Percentiles rank a stretch among this genome's conserved stretches.
Conservation (phyloP, 2,888 invertebrate genomes). For the Apodemia mormo region DNA sequence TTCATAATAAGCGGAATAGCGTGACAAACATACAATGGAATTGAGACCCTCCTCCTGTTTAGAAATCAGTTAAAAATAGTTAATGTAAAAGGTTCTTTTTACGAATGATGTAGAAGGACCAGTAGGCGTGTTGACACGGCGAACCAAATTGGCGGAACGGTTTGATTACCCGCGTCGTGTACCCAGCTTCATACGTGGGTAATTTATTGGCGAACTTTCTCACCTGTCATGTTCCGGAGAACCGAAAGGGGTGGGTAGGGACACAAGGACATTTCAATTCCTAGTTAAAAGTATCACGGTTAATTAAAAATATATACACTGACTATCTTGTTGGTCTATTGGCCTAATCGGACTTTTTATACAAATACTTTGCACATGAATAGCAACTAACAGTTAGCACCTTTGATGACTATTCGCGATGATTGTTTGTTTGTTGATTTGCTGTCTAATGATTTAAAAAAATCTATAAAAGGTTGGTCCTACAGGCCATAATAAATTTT, state of each 20-base stretch:
- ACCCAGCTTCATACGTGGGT: constrained; percentile 31
- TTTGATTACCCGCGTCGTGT: constrained; percentile 37
- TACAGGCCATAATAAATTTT: too few relatives aligned
- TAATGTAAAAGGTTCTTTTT: neutral
- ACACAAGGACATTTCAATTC: constrained; percentile 5
- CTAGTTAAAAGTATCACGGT: neutral
- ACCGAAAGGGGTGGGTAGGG: neutral
- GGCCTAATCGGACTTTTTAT: neutral
- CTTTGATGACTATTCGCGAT: too few relatives aligned
- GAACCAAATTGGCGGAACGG: constrained; percentile 35
- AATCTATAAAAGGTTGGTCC: too few relatives aligned
- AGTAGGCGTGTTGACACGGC: constrained; percentile 36
- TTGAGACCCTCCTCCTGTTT: too few relatives aligned
- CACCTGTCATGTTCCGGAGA: constrained; percentile 16
- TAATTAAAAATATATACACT: neutral
- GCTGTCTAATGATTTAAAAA: too few relatives aligned
- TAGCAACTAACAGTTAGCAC: too few relatives aligned
- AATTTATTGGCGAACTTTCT: constrained; percentile 39
- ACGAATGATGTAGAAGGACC: neutral
- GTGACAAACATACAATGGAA: too few relatives aligned
- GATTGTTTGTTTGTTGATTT: too few relatives aligned
- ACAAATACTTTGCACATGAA: too few relatives aligned
- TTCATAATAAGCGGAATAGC: too few relatives aligned
- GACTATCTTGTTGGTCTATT: neutral
- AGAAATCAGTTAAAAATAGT: neutral